Evolutionary conservation across 2,888 invertebrate species (phyloP).

Genomic region (Lapara coniferarum): DNA sequence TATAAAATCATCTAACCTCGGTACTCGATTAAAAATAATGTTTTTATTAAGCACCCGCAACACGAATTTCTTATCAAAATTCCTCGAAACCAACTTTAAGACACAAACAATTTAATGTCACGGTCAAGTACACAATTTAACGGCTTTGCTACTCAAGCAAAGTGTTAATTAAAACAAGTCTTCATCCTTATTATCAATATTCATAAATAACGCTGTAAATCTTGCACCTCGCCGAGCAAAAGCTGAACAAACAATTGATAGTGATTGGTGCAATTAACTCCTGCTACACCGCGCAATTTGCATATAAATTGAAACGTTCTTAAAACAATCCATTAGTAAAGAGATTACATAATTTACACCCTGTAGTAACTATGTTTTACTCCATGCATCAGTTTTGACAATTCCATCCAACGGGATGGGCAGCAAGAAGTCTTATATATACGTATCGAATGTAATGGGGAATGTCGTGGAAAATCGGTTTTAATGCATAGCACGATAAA

Average conservation of each 20-base stretch:
- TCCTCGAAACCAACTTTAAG: neutral
- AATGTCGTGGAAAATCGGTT: too few relatives aligned
- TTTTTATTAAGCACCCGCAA: neutral
- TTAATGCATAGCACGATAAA: too few relatives aligned
- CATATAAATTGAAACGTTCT: constrained; percentile 24
- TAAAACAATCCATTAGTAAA: constrained; percentile 19
- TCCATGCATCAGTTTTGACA: neutral
- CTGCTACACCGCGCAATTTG: constrained; percentile 11
- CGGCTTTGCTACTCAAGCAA: too few relatives aligned
- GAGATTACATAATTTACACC: neutral
- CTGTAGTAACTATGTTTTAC: neutral
- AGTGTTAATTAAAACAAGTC: neutral
- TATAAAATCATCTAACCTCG: neutral
- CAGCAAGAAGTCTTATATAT: too few relatives aligned
- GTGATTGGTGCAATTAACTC: constrained; percentile 18
- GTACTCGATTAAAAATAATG: neutral
- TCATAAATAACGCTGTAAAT: too few relatives aligned
- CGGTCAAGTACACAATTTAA: neutral
- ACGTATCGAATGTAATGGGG: too few relatives aligned
- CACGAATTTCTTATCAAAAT: neutral
- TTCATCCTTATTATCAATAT: too few relatives aligned
- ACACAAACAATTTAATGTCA: neutral
- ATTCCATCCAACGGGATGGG: neutral
- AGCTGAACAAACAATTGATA: constrained; percentile 1
- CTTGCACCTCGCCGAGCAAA: neutral